Evolutionary conservation across 2,888 invertebrate species (phyloP).

Genomic region (Perizoma affinitatum): DNA sequence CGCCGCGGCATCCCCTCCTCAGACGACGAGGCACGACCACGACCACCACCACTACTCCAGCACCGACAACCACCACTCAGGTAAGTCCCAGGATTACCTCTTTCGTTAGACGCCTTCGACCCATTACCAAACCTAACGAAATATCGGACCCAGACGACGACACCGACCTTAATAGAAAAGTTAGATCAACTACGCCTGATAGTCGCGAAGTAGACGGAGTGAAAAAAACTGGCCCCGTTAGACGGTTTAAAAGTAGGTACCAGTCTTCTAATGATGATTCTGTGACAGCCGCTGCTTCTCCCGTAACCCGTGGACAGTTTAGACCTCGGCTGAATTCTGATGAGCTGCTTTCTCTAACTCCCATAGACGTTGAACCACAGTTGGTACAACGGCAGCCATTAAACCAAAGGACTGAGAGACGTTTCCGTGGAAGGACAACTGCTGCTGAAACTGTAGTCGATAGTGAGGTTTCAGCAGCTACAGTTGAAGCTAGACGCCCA

Average conservation of each 20-base stretch:
- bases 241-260: conserved; percentile 59
- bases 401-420: conserved; percentile 46
- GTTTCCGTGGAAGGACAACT: conserved; percentile 53
- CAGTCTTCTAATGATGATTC: conserved; percentile 62
- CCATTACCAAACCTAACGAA: conserved; percentile 68
- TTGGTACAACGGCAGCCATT: conserved; percentile 56
- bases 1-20: conserved; percentile 55
- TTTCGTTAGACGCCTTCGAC: conserved; percentile 73
- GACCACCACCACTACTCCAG: conserved; percentile 49
- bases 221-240: conserved; percentile 43
- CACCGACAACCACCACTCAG: conserved; percentile 66
- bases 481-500: conserved; percentile 66
- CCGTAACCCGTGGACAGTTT: conserved; percentile 63
- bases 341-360: conserved; percentile 82
- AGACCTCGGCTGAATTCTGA: conserved; percentile 66
- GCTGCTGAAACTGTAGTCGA: conserved; percentile 57
- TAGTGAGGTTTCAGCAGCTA: conserved; percentile 73
- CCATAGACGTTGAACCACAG: conserved; percentile 70
- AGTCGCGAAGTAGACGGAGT: conserved; percentile 66
- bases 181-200: conserved; percentile 78
- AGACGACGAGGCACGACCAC: conserved; percentile 59
- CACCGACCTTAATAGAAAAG: conserved; percentile 58
- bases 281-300: conserved; percentile 68
- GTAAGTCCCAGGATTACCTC: conserved; percentile 84
- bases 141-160: conserved; percentile 66